Evolutionary conservation across 2,797 vertebrate species (phyloP).

Genomic region (Antennarius maculatus): DNA sequence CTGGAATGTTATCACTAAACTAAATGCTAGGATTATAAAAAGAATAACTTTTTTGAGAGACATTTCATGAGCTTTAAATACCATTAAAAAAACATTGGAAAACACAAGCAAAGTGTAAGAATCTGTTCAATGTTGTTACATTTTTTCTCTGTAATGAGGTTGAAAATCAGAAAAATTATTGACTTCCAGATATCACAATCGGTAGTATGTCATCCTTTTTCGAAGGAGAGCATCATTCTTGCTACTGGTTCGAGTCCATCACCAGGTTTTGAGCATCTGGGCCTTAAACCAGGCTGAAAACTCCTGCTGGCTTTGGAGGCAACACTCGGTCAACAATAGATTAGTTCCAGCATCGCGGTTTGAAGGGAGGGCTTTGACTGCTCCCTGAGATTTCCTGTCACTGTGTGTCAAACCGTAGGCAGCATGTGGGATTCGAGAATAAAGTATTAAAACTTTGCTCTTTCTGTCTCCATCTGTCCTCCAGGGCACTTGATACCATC

Average conservation of each 20-base stretch:
- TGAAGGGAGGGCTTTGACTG: constrained; percentile 19
- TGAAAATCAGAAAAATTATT: no score
- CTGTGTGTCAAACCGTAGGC: constrained; percentile 20
- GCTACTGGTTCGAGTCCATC: constrained; percentile 1
- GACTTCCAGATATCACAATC: not conserved
- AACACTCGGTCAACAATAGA: constrained; percentile 28
- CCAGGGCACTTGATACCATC: constrained; percentile 49
- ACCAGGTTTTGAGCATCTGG: constrained; percentile 9
- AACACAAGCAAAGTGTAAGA: no score
- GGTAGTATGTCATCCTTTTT: constrained; percentile 1
- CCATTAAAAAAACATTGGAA: not conserved
- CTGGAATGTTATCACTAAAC: constrained; percentile 19
- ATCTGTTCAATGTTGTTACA: no score
- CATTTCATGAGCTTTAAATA: not conserved
- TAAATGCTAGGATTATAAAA: no score
- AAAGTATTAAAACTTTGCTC: not conserved
- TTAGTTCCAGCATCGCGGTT: constrained; percentile 35
- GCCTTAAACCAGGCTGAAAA: constrained; percentile 2
- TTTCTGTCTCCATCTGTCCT: not conserved
- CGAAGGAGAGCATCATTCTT: not conserved
- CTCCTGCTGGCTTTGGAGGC: constrained; percentile 16
- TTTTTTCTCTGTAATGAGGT: no score
- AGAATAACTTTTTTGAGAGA: not conserved
- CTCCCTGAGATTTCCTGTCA: constrained; percentile 23
- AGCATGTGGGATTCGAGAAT: constrained; percentile 11